Base-by-base conservation (phyloP, 2,113 vertebrate species). In the Pteruthius melanotis region DNA sequence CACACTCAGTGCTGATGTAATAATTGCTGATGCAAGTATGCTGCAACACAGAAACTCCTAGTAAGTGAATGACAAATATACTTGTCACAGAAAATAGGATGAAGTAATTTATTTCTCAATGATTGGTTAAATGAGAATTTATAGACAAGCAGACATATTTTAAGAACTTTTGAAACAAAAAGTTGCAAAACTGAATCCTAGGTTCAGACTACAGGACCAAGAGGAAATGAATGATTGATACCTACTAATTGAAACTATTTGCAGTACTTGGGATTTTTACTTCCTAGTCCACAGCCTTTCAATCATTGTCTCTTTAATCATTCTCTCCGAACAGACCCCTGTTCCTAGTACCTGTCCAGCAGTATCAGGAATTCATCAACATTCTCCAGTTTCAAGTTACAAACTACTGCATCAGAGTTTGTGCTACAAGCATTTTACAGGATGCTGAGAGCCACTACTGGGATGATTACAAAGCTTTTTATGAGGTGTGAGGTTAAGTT, bases 371-470 rank as follows among this genome's bases (percentile, higher is more conserved):
- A 88, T 98, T 98, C 96, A 98, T 98, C 93, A 98, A 64, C 60
- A 93, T 97, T 77, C 95, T 99, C 60, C 98, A 98, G 97, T 98
- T 98, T 90, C 99, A 99, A 97, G 95, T 99, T 97, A 98, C 96
- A 4, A 97, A 98, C 97, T 99, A 99, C 98, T 99, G 98, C 95
- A 19, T 99, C 97, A 98, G 98, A 94, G 97, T 99, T 95, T 99
- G 99, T 97, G 97, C 98, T 96, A 98, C 98, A 93, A 98, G 98
- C 96, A 98, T 99, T 97, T 98, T 99, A 81, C 99, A 99, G 90
- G 99, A 99, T 72, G 98, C 99, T 37, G 99, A 99, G 96, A 99
- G 99, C 98, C 99, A 99, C 97, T 97, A 98, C 96, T 99, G 99
- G 99, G 97, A 98, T 72, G 99, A 99, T 97, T 98, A 87, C 95